These are phyloP conservation scores for Platichthys flesus DNA, from an alignment of 2,113 vertebrate species.

Conservation along the genomic window DNA sequence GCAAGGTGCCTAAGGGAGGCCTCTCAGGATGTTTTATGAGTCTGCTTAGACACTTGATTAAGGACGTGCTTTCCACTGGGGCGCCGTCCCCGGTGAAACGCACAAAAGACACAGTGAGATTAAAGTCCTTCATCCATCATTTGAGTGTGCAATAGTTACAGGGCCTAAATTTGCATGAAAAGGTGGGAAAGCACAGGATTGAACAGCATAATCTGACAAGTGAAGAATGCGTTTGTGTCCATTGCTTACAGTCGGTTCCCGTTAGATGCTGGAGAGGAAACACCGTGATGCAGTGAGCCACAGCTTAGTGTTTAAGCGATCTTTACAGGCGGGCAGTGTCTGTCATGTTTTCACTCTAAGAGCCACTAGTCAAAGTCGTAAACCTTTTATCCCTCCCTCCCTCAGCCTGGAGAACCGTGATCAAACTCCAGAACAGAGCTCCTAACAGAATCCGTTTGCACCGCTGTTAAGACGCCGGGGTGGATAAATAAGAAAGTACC, in stretches of 20 bases:
- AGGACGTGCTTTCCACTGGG: conserved; percentile 53
- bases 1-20: conserved; percentile 60
- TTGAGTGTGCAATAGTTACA: conserved; percentile 6
- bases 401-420: conserved; percentile 4
- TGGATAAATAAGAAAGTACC: conserved; percentile 50
- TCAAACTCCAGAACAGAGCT: conserved; percentile 8
- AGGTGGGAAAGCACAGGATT: conserved; percentile 29
- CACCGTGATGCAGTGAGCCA: conserved; percentile 2
- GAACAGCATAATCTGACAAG: not conserved
- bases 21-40: conserved; percentile 73
- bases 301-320: conserved; percentile 25
- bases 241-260: conserved; percentile 5
- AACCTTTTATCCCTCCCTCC: conserved; percentile 9
- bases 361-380: conserved; percentile 30
- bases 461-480: conserved; percentile 23
- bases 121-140: conserved; percentile 37
- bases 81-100: conserved; percentile 29
- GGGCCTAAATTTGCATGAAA: conserved; percentile 33
- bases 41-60: conserved; percentile 74
- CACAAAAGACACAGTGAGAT: conserved; percentile 39
- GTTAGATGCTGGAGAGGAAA: conserved; percentile 4
- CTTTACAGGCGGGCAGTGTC: not conserved
- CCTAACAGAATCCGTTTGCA: conserved; percentile 26
- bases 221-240: conserved; percentile 6
- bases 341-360: conserved; percentile 10